Evolutionary conservation across 2,797 vertebrate genomes (phyloP), one percentile per base, ranked within the genome.

Genomic region (Stomatorhinus walkeri): DNA sequence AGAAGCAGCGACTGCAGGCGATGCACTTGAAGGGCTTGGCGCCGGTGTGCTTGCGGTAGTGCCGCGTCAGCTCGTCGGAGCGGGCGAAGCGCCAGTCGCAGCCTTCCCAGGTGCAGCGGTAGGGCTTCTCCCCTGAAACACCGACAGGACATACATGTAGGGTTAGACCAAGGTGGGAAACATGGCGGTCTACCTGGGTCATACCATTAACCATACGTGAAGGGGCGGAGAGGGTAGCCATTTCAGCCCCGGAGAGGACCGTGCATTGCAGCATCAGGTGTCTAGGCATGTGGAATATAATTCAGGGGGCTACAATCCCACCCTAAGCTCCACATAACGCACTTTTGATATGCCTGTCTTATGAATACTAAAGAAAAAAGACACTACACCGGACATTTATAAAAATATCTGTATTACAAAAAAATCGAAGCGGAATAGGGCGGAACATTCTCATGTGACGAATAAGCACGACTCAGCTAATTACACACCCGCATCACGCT

Each of bases 81-180:
- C 97, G 97, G 91, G 97, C 97, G 0, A 98, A 98, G 5, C 96
- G 95, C 97, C 97, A 98, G 94, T 97, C 96, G 1, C 97, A 98
- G 94, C 94, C 97, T 0, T 97, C 97, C 97, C 97, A 98, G 3
- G 96, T 96, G 88, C 97, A 98, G 1, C 96, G 94, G 93, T 98
- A 98, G 1, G 97, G 97, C 91, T 98, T 98, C 94, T 98, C 97
- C 0, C 97, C 97, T 98, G 94, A 1, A 1, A 89, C 88, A 89
- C 16, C 68, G 4, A 85, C 49, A 88, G 52, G 56, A 56, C 32
- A 19, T 83, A 1, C 52, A 36, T 46, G 12, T 19, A 19, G 48
- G 46, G 81, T 85, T 51, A 85, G 28, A 59, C 32, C 85, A 87
- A 9, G 7, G 52, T 87, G 52, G 9, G n/a, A 51, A 51, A 51